A percentile compares a stretch with the other conserved stretches of the same genome.
phyloP scores from a whole-genome alignment of 1,140 invertebrate species.

The Nasonia longicornis region DNA sequence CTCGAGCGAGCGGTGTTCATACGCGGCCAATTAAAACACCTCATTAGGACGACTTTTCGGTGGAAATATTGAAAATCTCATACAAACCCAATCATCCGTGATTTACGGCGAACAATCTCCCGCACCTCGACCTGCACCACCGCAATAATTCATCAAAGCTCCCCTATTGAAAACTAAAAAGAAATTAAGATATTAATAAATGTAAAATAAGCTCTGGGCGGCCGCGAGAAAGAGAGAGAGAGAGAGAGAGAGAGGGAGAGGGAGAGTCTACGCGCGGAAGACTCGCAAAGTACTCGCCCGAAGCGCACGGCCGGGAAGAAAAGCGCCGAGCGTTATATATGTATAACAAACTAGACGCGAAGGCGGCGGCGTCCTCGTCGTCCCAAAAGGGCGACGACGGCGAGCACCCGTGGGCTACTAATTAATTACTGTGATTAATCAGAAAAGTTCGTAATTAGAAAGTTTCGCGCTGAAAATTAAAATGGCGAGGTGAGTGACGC shows the following conservation, averaged over 20 bases:
- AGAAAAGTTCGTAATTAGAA: constrained; percentile 73
- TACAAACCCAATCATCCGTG: not conserved
- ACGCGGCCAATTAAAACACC: constrained; percentile 20
- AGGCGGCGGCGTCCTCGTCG: not conserved
- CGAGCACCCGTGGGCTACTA: constrained; percentile 58
- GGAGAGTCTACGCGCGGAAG: not conserved
- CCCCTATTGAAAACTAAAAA: not conserved
- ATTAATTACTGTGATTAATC: constrained; percentile 73
- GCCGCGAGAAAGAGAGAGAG: not conserved
- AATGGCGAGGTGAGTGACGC: constrained; percentile 64
- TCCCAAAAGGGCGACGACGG: constrained; percentile 28
- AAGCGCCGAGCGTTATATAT: constrained; percentile 16
- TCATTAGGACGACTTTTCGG: constrained; percentile 8
- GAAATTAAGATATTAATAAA: constrained; percentile 44
- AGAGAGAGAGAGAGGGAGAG: not conserved
- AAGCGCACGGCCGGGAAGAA: not conserved
- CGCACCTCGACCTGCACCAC: not conserved
- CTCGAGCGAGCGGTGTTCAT: not conserved
- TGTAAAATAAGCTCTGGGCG: constrained; percentile 21
- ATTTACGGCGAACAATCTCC: not conserved
- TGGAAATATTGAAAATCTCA: not conserved
- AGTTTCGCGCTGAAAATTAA: constrained; percentile 70
- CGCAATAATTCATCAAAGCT: constrained; percentile 21
- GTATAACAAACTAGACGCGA: constrained; percentile 28
- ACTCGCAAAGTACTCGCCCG: not conserved